Evolutionary conservation across 1,140 invertebrate genomes (phyloP).

Genomic region (Agraylea sexmaculata): DNA sequence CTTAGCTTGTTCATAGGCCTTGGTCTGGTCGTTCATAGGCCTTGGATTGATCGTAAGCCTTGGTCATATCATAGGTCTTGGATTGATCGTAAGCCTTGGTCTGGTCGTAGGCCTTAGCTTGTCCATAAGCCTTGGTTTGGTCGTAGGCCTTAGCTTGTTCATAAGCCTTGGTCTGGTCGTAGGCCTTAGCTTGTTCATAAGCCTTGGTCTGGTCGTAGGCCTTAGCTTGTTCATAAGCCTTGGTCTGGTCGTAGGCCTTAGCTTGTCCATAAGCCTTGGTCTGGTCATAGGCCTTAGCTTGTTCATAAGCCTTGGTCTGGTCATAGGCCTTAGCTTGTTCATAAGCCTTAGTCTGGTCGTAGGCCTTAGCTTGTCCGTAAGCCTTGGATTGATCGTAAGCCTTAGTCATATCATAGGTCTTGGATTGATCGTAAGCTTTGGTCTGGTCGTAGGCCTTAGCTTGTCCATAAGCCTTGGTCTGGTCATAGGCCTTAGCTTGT

Average conservation of each 20-base stretch:
- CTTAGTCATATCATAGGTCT: slow-evolving; percentile 9
- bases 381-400: slow-evolving; percentile 6
- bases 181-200: slow-evolving; percentile 6
- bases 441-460: neutral
- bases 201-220: slow-evolving; percentile 9
- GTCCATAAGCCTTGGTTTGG: slow-evolving; percentile 5
- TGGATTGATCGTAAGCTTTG: slow-evolving; percentile 5
- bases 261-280: neutral
- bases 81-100: slow-evolving; percentile 8
- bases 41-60: slow-evolving; percentile 5
- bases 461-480: slow-evolving; percentile 6
- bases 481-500: neutral
- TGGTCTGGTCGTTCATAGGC: slow-evolving; percentile 7
- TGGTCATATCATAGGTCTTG: slow-evolving; percentile 10
- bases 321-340: slow-evolving; percentile 4
- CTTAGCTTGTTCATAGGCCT: slow-evolving; percentile 1
- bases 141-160: slow-evolving; percentile 9
- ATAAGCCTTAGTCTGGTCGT: slow-evolving; percentile 7
- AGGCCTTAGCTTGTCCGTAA: slow-evolving; percentile 4
- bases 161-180: slow-evolving; percentile 11
- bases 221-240: slow-evolving; percentile 7
- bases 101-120: slow-evolving; percentile 6
- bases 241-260: slow-evolving; percentile 2
- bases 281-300: neutral
- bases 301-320: slow-evolving; percentile 6